Conservation (phyloP, 2,888 invertebrate genomes). For the Brachyptera risi region DNA sequence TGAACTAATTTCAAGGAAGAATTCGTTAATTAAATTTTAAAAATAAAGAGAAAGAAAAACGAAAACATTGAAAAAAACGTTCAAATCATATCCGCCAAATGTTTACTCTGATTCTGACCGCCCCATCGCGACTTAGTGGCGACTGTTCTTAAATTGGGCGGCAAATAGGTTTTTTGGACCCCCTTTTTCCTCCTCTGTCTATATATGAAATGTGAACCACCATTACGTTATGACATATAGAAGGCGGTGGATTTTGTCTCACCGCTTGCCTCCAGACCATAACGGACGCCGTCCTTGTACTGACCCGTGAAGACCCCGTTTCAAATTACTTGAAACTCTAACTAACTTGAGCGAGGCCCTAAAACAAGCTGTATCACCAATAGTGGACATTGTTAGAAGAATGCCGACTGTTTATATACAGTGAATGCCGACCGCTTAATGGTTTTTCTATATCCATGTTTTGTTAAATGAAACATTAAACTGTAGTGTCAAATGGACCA, state of each 20-base stretch:
- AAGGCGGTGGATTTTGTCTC: not conserved
- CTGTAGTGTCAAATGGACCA: too few relatives aligned
- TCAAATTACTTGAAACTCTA: not conserved
- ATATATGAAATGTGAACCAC: not conserved
- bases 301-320: not conserved
- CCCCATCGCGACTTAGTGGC: not conserved
- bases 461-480: too few relatives aligned
- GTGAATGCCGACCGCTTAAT: too few relatives aligned
- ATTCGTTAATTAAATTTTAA: conserved; percentile 1
- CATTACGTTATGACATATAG: not conserved
- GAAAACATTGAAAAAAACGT: not conserved
- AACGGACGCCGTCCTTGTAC: not conserved
- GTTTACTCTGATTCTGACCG: not conserved
- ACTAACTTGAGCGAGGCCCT: too few relatives aligned
- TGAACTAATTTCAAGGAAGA: not conserved
- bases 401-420: too few relatives aligned
- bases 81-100: conserved; percentile 3
- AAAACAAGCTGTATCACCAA: too few relatives aligned
- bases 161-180: not conserved
- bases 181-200: not conserved
- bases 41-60: not conserved
- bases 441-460: too few relatives aligned
- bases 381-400: too few relatives aligned
- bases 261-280: conserved; percentile 5
- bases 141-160: conserved; percentile 9